phyloP scores from a whole-genome alignment of 2,888 invertebrate species.

The Cephonodes hylas region DNA sequence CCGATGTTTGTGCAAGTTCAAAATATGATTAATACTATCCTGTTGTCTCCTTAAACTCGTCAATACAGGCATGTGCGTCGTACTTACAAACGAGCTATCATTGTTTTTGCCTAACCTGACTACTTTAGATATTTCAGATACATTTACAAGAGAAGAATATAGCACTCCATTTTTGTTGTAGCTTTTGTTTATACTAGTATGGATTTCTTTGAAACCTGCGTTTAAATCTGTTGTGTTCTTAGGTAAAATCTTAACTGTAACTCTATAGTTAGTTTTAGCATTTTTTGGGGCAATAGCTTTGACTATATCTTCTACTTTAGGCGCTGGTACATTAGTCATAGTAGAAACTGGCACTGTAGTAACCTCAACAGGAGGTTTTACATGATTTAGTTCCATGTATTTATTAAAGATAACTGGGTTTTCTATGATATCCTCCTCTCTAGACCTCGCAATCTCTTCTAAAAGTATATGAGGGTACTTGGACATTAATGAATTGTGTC shows the following conservation, averaged over 20 bases:
- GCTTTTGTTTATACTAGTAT: slow-evolving; percentile 67
- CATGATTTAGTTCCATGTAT: slow-evolving; percentile 10
- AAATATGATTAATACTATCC: slow-evolving; percentile 42
- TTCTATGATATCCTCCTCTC: slow-evolving; percentile 35
- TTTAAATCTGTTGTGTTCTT: slow-evolving; percentile 47
- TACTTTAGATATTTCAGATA: slow-evolving; percentile 66
- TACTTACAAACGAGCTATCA: slow-evolving; percentile 10
- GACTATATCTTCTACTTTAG: slow-evolving; percentile 40
- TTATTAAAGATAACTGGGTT: slow-evolving; percentile 22
- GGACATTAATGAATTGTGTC: slow-evolving; percentile 54
- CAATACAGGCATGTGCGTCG: slow-evolving; percentile 18
- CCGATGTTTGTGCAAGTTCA: slow-evolving; percentile 49
- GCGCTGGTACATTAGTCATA: slow-evolving; percentile 20
- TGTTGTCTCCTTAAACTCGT: slow-evolving; percentile 39
- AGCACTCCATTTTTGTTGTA: slow-evolving; percentile 59
- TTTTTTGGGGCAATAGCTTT: slow-evolving; percentile 33
- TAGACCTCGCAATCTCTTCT: slow-evolving; percentile 47
- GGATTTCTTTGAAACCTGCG: slow-evolving; percentile 64
- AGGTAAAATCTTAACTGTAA: slow-evolving; percentile 64
- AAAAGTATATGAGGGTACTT: slow-evolving; percentile 68
- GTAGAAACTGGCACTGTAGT: slow-evolving; percentile 15
- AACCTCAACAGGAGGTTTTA: slow-evolving; percentile 11
- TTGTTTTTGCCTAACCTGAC: slow-evolving; percentile 44
- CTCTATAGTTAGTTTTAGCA: slow-evolving; percentile 47
- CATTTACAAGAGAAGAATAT: slow-evolving; percentile 60